A percentile compares a stretch with the other conserved stretches of the same genome.
These are phyloP conservation scores for Petrophora chlorosata DNA, from an alignment of 2,888 invertebrate genomes.

Conservation along the genomic window DNA sequence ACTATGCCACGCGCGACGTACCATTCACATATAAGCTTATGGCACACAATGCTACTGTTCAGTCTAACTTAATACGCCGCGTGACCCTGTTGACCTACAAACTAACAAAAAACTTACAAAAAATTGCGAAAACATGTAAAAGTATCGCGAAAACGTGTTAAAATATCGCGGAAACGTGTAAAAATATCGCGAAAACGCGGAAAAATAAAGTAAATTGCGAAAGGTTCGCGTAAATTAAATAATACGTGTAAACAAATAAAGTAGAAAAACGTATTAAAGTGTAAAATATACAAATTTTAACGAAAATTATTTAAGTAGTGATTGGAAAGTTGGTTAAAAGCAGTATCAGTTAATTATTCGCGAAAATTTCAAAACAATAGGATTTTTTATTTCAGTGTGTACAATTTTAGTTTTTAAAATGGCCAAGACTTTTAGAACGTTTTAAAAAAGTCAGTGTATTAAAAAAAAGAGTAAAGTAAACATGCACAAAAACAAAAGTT, in stretches of 20 bases:
- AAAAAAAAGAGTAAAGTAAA: constrained; percentile 12
- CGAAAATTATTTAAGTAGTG: no score
- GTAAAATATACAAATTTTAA: no score
- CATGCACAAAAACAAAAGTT: constrained; percentile 34
- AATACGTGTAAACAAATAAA: no score
- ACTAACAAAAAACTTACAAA: constrained; percentile 21
- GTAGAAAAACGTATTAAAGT: no score
- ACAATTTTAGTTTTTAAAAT: constrained; percentile 9
- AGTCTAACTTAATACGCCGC: constrained; percentile 66
- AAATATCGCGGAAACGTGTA: constrained; percentile 18
- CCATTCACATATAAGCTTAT: constrained; percentile 79
- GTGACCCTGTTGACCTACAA: constrained; percentile 69
- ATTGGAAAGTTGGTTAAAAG: no score
- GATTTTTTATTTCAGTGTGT: not conserved
- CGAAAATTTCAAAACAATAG: not conserved
- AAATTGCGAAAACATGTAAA: constrained; percentile 16
- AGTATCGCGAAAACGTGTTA: constrained; percentile 23
- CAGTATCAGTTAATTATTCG: no score
- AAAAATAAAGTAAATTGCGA: constrained; percentile 1
- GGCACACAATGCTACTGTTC: constrained; percentile 72
- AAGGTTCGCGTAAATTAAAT: not conserved
- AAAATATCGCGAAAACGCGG: constrained; percentile 20
- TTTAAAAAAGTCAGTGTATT: not conserved
- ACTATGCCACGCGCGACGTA: constrained; percentile 51
- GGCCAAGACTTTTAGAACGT: constrained; percentile 13